Evolutionary conservation across 2,797 vertebrate species (phyloP).

Genomic region (Tenualosa ilisha): DNA sequence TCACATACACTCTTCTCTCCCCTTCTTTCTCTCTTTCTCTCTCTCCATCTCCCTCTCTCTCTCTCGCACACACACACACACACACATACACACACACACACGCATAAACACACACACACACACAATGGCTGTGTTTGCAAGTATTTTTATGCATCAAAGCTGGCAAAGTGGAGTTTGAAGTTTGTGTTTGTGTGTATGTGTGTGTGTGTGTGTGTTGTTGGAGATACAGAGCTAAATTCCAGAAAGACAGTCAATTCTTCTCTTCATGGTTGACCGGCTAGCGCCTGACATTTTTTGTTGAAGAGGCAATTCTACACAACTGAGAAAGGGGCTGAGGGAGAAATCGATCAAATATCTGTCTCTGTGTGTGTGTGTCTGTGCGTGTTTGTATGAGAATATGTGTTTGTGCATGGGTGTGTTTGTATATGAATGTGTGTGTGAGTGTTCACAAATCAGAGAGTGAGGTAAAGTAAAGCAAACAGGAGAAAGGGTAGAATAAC

Average conservation of each 20-base stretch:
- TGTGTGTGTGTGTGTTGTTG: background rate
- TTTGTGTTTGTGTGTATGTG: background rate
- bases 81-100: background rate
- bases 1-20: background rate
- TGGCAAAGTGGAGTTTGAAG: background rate
- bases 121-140: background rate
- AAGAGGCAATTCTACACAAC: conserved; percentile 52
- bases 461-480: background rate
- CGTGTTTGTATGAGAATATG: background rate
- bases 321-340: conserved; percentile 32
- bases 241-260: conserved; percentile 46
- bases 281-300: conserved; percentile 56
- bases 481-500: background rate
- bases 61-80: background rate
- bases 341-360: background rate
- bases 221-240: conserved; percentile 49
- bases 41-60: background rate
- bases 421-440: background rate
- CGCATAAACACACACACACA: conserved; percentile 1
- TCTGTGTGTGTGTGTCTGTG: background rate
- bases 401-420: background rate
- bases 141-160: conserved; percentile 7
- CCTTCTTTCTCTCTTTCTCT: too few species aligned
- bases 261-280: conserved; percentile 54
- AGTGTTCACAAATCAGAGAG: background rate